Evolutionary conservation across 2,113 vertebrate species (phyloP).

Genomic region (Burhinus oedicnemus): DNA sequence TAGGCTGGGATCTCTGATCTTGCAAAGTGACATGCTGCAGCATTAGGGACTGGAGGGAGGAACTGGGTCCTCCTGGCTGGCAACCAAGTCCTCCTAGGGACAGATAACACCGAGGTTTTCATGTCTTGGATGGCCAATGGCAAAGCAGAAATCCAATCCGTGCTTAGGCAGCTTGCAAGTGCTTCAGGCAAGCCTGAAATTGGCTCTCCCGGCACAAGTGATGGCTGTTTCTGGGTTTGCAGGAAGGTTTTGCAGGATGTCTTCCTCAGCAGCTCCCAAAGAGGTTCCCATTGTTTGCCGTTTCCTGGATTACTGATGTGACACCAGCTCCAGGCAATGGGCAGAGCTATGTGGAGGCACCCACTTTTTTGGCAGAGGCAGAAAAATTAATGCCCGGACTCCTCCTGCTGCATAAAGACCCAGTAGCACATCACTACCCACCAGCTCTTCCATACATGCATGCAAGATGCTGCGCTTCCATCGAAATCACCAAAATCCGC

Average conservation of each 20-base stretch:
- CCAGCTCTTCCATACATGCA: not conserved
- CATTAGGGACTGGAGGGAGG: not conserved
- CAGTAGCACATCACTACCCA: not conserved
- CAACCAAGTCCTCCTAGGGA: not conserved
- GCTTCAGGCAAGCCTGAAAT: not conserved
- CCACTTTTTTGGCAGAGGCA: not conserved
- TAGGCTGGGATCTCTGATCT: not conserved
- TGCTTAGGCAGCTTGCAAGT: not conserved
- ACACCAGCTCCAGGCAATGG: not conserved
- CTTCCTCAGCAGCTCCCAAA: conserved; percentile 22
- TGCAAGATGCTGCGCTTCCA: not conserved
- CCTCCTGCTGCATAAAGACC: not conserved
- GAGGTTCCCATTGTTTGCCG: accelerated
- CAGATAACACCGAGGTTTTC: not conserved
- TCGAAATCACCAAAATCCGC: not conserved
- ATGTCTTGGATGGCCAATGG: not conserved
- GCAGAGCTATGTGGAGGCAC: not conserved
- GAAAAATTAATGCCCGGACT: not conserved
- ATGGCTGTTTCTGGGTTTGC: not conserved
- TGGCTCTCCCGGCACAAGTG: not conserved
- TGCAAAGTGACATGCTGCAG: not conserved
- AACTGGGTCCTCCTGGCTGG: not conserved
- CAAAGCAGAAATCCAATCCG: not conserved
- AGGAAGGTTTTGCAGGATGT: conserved; percentile 1
- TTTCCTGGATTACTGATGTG: not conserved